These are phyloP conservation scores for Shargacucullia verbasci DNA, from an alignment of 2,888 invertebrate genomes.

Conservation along the genomic window DNA sequence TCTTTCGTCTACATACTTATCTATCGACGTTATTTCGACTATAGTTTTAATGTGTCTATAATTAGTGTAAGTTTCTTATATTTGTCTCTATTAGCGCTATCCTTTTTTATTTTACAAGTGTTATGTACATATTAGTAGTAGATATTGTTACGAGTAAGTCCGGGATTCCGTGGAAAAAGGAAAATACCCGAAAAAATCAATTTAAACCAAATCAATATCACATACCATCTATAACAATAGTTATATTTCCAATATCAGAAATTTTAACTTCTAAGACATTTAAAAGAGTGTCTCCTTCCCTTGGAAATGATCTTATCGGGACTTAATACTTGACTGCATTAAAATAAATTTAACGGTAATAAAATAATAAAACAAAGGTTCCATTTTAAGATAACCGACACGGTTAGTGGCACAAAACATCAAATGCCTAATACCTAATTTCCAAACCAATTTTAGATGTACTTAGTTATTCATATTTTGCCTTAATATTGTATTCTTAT, in stretches of 20 bases:
- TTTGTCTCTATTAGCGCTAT: constrained; percentile 56
- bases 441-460: constrained; percentile 18
- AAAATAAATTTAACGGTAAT: too few relatives aligned
- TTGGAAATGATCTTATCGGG: constrained; percentile 17
- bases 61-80: constrained; percentile 58
- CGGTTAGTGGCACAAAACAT: too few relatives aligned
- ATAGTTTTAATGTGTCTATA: constrained; percentile 62
- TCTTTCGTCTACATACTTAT: constrained; percentile 55
- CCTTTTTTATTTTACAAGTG: constrained; percentile 61
- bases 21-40: constrained; percentile 62
- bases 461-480: constrained; percentile 26
- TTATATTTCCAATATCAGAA: constrained; percentile 23
- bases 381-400: too few relatives aligned
- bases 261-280: constrained; percentile 17
- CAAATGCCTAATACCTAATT: too few relatives aligned
- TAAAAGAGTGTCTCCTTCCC: constrained; percentile 12
- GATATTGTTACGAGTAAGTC: constrained; percentile 69
- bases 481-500: constrained; percentile 34
- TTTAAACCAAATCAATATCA: constrained; percentile 61
- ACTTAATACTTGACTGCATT: constrained; percentile 14
- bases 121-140: constrained; percentile 85
- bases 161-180: constrained; percentile 47
- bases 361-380: too few relatives aligned
- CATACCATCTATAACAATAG: constrained; percentile 36
- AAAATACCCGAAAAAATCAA: constrained; percentile 42